A percentile compares a stretch with the other conserved stretches of the same genome.
Conservation (phyloP, 2,797 vertebrate species). For the Lithobates pipiens region DNA sequence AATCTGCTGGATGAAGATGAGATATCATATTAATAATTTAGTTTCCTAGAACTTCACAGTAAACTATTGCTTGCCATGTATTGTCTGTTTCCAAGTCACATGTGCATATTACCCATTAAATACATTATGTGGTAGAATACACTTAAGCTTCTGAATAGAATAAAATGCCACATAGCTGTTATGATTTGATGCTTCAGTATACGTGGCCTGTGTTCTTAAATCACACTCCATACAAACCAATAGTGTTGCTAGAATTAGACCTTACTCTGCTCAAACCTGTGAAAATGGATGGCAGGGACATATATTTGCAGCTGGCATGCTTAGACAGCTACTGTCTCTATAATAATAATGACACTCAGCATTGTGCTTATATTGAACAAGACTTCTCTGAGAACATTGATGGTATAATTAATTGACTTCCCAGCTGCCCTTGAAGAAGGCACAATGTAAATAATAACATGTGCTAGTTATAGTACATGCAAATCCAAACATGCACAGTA, state of each 20-base stretch:
- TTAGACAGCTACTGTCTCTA: constrained; percentile 27
- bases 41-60: no score
- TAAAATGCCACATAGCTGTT: no score
- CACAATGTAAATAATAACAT: constrained; percentile 11
- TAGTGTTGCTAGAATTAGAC: neutral
- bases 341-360: constrained; percentile 9
- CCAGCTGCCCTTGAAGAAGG: constrained; percentile 25
- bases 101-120: no score
- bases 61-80: no score
- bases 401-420: constrained; percentile 42
- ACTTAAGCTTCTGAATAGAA: neutral
- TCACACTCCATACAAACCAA: neutral
- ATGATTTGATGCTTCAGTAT: neutral
- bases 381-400: constrained; percentile 2
- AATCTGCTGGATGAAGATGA: no score
- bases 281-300: constrained; percentile 35
- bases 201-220: neutral
- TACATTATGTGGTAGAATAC: no score
- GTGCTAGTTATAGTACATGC: neutral
- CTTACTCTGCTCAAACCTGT: neutral
- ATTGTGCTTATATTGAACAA: neutral
- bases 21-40: no score
- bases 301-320: constrained; percentile 38
- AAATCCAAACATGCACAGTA: neutral
- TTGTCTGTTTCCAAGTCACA: no score